Evolutionary conservation across 1,140 invertebrate species (phyloP).

Genomic region (Lasioglossum baleicum): DNA sequence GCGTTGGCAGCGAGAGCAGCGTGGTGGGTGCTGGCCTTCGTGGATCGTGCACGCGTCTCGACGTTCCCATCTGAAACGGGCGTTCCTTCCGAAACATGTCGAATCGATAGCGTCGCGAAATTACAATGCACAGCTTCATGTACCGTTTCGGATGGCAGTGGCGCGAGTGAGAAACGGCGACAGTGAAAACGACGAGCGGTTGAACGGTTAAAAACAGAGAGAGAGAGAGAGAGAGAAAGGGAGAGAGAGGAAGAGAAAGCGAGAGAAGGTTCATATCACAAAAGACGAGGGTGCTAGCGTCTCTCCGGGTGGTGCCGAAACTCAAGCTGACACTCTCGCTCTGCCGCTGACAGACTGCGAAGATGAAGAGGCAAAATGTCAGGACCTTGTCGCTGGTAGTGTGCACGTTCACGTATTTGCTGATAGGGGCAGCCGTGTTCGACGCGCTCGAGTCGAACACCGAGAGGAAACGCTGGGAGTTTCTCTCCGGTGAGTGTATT

Average conservation of each 20-base stretch:
- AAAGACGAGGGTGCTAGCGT: no score
- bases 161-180: not conserved
- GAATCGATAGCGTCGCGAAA: slow-evolving; percentile 40
- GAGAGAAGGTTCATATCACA: no score
- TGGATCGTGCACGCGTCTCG: slow-evolving; percentile 14
- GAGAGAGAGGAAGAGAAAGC: no score
- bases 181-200: no score
- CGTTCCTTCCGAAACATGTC: slow-evolving; percentile 6
- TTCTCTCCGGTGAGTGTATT: slow-evolving; percentile 86
- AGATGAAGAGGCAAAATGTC: slow-evolving; percentile 98
- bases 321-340: not conserved
- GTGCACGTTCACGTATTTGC: slow-evolving; percentile 98
- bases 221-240: no score
- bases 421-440: slow-evolving; percentile 99
- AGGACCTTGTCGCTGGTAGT: slow-evolving; percentile 99
- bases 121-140: not conserved
- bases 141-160: not conserved
- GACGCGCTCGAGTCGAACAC: slow-evolving; percentile 98
- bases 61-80: not conserved
- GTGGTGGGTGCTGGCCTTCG: slow-evolving; percentile 35
- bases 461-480: slow-evolving; percentile 92
- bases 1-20: slow-evolving; percentile 19
- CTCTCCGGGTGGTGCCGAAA: no score
- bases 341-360: slow-evolving; percentile 25
- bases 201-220: no score